phyloP scores from a whole-genome alignment of 2,113 vertebrate genomes.

The Halichoerus grypus region DNA sequence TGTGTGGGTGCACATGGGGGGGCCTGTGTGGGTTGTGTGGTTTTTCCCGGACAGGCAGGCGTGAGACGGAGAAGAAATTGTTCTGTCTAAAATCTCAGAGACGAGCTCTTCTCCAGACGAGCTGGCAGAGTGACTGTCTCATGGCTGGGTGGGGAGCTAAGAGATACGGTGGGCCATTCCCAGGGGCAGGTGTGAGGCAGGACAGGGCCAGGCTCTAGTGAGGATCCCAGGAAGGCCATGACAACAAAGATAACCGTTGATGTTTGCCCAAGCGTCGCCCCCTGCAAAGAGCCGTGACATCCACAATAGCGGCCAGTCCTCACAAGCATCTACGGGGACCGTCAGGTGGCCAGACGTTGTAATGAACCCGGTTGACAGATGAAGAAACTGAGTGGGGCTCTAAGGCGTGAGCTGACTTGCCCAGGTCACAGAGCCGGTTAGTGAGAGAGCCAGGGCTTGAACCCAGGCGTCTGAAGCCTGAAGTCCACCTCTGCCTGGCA shows the following conservation, averaged over 20 bases:
- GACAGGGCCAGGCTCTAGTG: neutral
- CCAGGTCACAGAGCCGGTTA: neutral
- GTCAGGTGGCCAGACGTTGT: neutral
- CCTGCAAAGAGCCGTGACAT: neutral
- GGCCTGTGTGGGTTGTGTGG: constrained; percentile 50
- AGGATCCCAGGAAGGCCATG: neutral
- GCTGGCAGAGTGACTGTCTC: neutral
- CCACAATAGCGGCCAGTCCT: neutral
- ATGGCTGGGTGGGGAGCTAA: neutral
- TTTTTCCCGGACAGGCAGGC: constrained; percentile 64
- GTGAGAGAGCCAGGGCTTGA: neutral
- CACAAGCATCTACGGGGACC: neutral
- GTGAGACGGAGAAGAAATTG: constrained; percentile 53
- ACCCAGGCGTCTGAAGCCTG: neutral
- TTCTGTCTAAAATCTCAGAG: constrained; percentile 63
- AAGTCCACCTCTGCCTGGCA: neutral
- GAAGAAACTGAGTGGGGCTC: neutral
- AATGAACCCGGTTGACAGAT: neutral
- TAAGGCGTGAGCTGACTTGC: neutral
- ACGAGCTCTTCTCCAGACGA: neutral
- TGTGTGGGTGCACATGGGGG: neutral
- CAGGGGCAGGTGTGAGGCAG: neutral
- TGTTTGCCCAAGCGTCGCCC: neutral
- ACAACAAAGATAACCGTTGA: neutral
- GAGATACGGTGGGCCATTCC: neutral